Conservation (phyloP, 2,797 vertebrate species). For the Peromyscus melanophrys region DNA sequence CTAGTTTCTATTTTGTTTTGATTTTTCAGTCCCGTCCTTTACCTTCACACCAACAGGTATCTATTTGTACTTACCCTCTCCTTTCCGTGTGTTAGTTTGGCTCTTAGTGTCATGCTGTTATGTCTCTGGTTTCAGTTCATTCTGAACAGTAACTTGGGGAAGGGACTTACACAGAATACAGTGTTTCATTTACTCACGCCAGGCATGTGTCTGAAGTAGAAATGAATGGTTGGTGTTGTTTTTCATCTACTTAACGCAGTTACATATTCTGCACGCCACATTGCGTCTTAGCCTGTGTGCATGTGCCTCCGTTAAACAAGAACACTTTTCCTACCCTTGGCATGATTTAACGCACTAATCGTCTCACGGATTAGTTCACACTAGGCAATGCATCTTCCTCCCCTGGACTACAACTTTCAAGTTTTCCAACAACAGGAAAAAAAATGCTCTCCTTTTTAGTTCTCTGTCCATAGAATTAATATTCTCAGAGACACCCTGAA, state of each 20-base stretch:
- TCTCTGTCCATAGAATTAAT: conserved; percentile 63
- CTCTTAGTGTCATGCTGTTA: conserved; percentile 86
- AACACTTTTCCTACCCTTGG: conserved; percentile 63
- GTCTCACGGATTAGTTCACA: conserved; percentile 68
- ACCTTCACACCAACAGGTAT: conserved; percentile 99
- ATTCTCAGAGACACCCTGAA: conserved; percentile 74
- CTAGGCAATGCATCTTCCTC: conserved; percentile 28
- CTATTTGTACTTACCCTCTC: conserved; percentile 92
- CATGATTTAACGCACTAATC: conserved; percentile 67
- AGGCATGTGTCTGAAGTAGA: conserved; percentile 62
- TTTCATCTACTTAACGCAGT: conserved; percentile 25
- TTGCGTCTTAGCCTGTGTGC: conserved; percentile 57
- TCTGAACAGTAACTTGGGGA: conserved; percentile 76
- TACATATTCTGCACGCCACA: not conserved
- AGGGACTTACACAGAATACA: conserved; percentile 50
- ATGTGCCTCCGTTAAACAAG: conserved; percentile 72
- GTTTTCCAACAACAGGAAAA: conserved; percentile 24
- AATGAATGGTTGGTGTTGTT: conserved; percentile 55
- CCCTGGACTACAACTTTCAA: conserved; percentile 48
- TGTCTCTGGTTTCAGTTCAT: conserved; percentile 85
- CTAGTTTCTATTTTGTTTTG: conserved; percentile 92
- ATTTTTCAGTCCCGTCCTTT: conserved; percentile 98
- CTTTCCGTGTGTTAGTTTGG: conserved; percentile 87
- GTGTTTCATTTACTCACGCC: conserved; percentile 54
- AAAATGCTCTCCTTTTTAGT: conserved; percentile 21